Percentiles rank a stretch among this genome's conserved stretches.
Evolutionary conservation across 2,797 vertebrate species (phyloP).

Genomic region (Ficedula albicollis): DNA sequence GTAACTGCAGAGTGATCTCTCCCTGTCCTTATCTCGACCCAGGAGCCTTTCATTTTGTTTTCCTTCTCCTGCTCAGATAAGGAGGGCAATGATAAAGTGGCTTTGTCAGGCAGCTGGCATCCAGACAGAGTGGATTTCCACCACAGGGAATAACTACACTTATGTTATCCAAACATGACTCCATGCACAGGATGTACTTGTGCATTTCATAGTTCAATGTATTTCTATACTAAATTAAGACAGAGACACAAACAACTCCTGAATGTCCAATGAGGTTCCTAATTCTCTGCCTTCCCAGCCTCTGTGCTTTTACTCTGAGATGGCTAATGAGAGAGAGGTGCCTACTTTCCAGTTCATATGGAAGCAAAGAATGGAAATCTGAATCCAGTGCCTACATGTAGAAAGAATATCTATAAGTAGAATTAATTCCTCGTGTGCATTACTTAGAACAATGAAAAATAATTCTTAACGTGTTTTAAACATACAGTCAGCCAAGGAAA

Average conservation of each 20-base stretch:
- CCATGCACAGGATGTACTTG: background rate
- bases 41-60: background rate
- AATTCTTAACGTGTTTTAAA: background rate
- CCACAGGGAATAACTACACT: background rate
- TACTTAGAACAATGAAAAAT: background rate
- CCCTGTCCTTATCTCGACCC: background rate
- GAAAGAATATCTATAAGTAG: background rate
- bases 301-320: background rate
- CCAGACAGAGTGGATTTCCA: background rate
- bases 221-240: background rate
- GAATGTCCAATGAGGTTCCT: background rate
- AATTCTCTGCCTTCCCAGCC: background rate
- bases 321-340: background rate
- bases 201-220: background rate
- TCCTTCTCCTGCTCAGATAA: background rate
- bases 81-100: background rate
- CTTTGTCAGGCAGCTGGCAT: background rate
- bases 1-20: background rate
- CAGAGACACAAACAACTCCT: background rate
- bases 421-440: background rate
- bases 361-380: background rate
- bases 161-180: background rate
- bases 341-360: background rate
- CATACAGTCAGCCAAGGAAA: background rate
- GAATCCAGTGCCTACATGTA: background rate